A percentile compares a stretch with the other conserved stretches of the same genome.
Evolutionary conservation across 2,113 vertebrate genomes (phyloP).

Genomic region (Cheilinus undulatus): DNA sequence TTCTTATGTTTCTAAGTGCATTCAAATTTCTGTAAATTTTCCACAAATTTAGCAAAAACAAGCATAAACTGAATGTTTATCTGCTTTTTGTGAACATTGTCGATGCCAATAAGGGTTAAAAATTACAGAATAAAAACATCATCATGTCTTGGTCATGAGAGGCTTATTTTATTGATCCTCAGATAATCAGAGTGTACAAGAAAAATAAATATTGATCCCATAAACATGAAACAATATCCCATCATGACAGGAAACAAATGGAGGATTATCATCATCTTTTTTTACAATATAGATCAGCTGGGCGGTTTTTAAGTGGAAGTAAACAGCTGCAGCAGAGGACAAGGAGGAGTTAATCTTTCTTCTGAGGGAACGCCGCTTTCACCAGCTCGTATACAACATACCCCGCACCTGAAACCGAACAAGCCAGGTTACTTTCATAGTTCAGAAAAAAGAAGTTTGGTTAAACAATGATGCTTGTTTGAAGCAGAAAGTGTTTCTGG

Average conservation of each 20-base stretch:
- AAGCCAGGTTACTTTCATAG: fast-evolving
- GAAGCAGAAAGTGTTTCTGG: too few relatives aligned
- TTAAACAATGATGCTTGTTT: not conserved
- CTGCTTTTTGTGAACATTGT: too few relatives aligned
- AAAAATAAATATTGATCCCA: conserved; percentile 88
- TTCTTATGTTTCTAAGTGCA: too few relatives aligned
- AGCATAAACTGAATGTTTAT: too few relatives aligned
- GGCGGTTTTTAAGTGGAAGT: conserved; percentile 4
- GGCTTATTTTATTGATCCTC: conserved; percentile 87
- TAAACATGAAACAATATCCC: conserved; percentile 75
- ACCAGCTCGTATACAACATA: conserved; percentile 85
- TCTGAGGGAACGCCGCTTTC: conserved; percentile 85
- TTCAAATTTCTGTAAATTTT: too few relatives aligned
- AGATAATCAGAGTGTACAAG: conserved; percentile 72
- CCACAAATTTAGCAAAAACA: too few relatives aligned
- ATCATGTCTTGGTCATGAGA: conserved; percentile 62
- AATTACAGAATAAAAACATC: too few relatives aligned
- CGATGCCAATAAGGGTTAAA: too few relatives aligned
- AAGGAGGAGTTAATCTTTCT: conserved; percentile 71
- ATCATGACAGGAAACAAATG: conserved; percentile 66
- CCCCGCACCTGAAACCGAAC: conserved; percentile 80
- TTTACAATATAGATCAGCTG: conserved; percentile 51
- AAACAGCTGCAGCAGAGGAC: conserved; percentile 8
- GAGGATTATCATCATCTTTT: conserved; percentile 23
- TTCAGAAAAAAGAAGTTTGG: not conserved